Conservation (phyloP, 2,113 vertebrate genomes). For the Merops nubicus region DNA sequence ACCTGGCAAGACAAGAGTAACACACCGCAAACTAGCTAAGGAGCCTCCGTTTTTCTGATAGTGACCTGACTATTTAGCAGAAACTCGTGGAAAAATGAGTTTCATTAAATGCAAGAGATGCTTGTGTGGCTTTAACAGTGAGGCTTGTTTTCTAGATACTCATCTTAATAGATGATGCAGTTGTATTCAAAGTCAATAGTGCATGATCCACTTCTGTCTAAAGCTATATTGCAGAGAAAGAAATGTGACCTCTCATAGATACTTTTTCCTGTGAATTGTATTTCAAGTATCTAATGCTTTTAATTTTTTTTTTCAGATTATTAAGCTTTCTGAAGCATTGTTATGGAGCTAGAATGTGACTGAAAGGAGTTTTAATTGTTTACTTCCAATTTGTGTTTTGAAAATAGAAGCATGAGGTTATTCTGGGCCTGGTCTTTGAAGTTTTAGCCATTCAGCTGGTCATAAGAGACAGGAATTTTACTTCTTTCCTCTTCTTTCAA, state of each 20-base stretch:
- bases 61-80: not conserved
- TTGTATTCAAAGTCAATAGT: not conserved
- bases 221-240: not conserved
- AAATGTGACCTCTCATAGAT: rapidly evolving
- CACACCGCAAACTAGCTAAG: not conserved
- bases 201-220: not conserved
- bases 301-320: not conserved
- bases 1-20: not conserved
- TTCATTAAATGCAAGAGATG: not conserved
- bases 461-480: not conserved
- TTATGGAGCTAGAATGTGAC: not conserved
- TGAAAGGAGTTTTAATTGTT: not conserved
- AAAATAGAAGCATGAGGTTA: not conserved
- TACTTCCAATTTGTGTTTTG: not conserved
- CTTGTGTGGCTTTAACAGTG: rapidly evolving
- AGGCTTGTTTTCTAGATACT: not conserved
- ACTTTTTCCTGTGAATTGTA: not conserved
- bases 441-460: not conserved
- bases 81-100: not conserved
- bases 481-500: not conserved
- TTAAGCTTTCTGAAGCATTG: not conserved
- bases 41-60: not conserved
- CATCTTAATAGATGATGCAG: not conserved
- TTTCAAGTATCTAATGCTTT: not conserved
- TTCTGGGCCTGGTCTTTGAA: not conserved